phyloP scores from a whole-genome alignment of 2,888 invertebrate genomes.

The Himalopsyche anomala region DNA sequence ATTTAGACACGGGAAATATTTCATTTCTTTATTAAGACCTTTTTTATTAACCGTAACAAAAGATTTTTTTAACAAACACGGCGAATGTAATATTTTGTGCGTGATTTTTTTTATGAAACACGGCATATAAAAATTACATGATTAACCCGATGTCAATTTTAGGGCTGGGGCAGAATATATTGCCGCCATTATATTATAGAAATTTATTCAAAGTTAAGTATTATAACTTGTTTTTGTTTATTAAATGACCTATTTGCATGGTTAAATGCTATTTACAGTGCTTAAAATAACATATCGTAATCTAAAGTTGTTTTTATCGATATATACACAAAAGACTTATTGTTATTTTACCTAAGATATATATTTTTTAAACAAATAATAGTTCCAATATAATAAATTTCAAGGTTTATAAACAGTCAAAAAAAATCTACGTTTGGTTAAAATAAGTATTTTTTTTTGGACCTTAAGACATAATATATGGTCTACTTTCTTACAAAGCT shows the following conservation, averaged over 20 bases:
- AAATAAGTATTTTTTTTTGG: too few species aligned
- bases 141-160: neutral
- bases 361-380: too few species aligned
- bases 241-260: conserved; percentile 4
- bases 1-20: conserved; percentile 15
- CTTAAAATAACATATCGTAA: neutral
- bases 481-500: too few species aligned
- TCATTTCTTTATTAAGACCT: conserved; percentile 26
- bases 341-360: too few species aligned
- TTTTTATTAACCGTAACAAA: conserved; percentile 19
- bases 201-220: conserved; percentile 8
- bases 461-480: too few species aligned
- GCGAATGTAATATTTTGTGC: too few species aligned
- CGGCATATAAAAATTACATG: neutral
- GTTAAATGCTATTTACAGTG: neutral
- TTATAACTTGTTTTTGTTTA: neutral
- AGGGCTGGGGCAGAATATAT: neutral
- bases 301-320: neutral
- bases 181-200: neutral
- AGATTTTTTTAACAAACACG: conserved; percentile 4
- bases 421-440: too few species aligned
- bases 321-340: neutral
- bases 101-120: too few species aligned
- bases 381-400: too few species aligned
- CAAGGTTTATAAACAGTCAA: too few species aligned